These are phyloP conservation scores for Drosophila pectinifera DNA, from an alignment of 1,140 invertebrate genomes.

Conservation along the genomic window DNA sequence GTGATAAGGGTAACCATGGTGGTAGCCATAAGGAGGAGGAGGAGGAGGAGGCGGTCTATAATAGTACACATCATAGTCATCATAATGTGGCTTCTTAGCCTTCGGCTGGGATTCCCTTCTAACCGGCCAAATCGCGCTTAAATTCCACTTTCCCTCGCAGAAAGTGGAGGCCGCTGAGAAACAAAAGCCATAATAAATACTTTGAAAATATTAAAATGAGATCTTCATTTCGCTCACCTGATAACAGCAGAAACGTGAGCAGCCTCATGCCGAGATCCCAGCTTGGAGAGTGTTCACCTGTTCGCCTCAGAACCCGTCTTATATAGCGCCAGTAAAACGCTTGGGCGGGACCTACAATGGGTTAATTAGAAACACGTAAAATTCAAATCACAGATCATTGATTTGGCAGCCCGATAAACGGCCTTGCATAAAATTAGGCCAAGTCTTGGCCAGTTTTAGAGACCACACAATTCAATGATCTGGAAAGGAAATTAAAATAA, in stretches of 20 bases:
- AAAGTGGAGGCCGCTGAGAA: constrained; percentile 17
- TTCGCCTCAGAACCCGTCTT: constrained; percentile 12
- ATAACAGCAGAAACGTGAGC: constrained; percentile 33
- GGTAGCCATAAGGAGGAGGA: not conserved
- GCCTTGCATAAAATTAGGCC: constrained; percentile 16
- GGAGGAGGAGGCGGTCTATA: constrained; percentile 16
- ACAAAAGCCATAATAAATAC: constrained; percentile 3
- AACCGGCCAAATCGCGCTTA: not conserved
- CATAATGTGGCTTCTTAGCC: not conserved
- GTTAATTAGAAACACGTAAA: constrained; percentile 52
- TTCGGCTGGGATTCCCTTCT: constrained; percentile 7
- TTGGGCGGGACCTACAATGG: constrained; percentile 32
- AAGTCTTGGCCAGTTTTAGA: not conserved
- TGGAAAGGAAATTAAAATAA: not conserved
- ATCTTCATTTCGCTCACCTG: constrained; percentile 27
- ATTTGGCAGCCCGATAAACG: constrained; percentile 10
- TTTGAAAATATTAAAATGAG: not conserved
- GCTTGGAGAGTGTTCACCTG: constrained; percentile 34
- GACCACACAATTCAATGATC: not conserved
- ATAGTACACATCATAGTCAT: constrained; percentile 20
- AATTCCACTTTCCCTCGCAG: constrained; percentile 25
- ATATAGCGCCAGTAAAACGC: constrained; percentile 37
- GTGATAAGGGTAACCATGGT: not conserved
- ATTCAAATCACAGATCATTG: constrained; percentile 30
- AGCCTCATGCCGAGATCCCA: constrained; percentile 39